Evolutionary conservation across 2,113 vertebrate genomes (phyloP).

Genomic region (Catharus minimus): DNA sequence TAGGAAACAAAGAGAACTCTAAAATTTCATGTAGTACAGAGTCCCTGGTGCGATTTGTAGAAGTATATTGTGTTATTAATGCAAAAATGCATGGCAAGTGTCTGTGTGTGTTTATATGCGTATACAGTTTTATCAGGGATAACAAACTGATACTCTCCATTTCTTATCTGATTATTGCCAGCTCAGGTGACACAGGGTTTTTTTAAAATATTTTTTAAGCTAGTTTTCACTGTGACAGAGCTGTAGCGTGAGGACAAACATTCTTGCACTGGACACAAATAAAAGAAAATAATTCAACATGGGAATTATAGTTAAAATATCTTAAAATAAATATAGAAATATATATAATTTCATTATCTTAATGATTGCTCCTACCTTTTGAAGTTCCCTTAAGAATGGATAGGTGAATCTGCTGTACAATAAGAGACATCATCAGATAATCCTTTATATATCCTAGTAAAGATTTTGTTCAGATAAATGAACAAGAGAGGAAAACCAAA

Average conservation of each 20-base stretch:
- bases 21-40: not conserved
- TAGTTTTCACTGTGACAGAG: not conserved
- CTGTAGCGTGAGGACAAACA: not conserved
- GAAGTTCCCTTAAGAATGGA: not conserved
- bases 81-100: not conserved
- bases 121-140: not conserved
- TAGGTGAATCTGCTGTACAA: not conserved
- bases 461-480: not conserved
- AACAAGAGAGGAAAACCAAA: not conserved
- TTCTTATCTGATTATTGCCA: not conserved
- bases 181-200: not conserved
- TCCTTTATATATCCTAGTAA: not conserved
- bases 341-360: not conserved
- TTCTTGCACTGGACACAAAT: not conserved
- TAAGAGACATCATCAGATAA: not conserved
- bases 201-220: not conserved
- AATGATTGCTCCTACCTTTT: rapidly evolving
- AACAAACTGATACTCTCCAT: not conserved
- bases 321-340: not conserved
- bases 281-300: not conserved
- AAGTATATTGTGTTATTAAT: not conserved
- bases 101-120: not conserved
- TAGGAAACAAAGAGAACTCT: not conserved
- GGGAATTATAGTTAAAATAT: not conserved
- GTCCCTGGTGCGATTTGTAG: not conserved